Evolutionary conservation across 2,797 vertebrate species (phyloP).

Genomic region (Poeciliopsis gracilis): DNA sequence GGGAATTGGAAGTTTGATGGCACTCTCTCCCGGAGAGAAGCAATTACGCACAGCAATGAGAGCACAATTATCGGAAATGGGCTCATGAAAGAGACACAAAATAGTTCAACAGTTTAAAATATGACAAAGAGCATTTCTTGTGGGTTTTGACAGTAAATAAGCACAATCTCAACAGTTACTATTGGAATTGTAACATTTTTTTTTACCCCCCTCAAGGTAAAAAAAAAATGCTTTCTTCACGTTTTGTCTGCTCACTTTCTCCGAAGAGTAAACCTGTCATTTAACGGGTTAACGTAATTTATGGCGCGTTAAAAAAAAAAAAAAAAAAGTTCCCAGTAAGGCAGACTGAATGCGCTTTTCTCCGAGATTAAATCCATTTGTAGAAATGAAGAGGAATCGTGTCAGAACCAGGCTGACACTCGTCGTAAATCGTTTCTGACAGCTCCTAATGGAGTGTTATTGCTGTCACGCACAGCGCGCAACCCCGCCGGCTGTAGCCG

Average conservation of each 20-base stretch:
- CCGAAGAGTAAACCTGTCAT: slow-evolving; percentile 50
- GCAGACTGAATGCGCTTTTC: slow-evolving; percentile 20
- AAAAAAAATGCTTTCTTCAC: neutral
- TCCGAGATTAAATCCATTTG: slow-evolving; percentile 46
- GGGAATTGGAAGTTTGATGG: slow-evolving; percentile 75
- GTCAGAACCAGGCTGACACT: slow-evolving; percentile 62
- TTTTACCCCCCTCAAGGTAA: neutral
- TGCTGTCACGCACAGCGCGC: slow-evolving; percentile 63
- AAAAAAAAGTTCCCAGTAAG: slow-evolving; percentile 59
- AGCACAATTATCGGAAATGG: slow-evolving; percentile 67
- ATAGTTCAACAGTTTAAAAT: slow-evolving; percentile 47
- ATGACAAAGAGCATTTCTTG: slow-evolving; percentile 12
- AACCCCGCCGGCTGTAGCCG: slow-evolving; percentile 13
- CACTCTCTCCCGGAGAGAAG: slow-evolving; percentile 70
- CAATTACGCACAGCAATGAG: slow-evolving; percentile 71
- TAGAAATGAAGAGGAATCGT: slow-evolving; percentile 60
- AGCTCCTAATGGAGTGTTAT: slow-evolving; percentile 60
- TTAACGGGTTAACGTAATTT: slow-evolving; percentile 44
- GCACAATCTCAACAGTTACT: neutral
- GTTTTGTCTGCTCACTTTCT: slow-evolving; percentile 25
- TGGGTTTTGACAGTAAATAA: slow-evolving; percentile 6
- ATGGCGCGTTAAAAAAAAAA: slow-evolving; percentile 48
- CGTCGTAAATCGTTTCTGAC: slow-evolving; percentile 69
- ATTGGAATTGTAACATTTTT: too few species aligned
- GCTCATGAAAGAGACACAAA: slow-evolving; percentile 62